These are phyloP conservation scores for Sminthurides aquaticus DNA, from an alignment of 2,888 invertebrate species.

Conservation along the genomic window DNA sequence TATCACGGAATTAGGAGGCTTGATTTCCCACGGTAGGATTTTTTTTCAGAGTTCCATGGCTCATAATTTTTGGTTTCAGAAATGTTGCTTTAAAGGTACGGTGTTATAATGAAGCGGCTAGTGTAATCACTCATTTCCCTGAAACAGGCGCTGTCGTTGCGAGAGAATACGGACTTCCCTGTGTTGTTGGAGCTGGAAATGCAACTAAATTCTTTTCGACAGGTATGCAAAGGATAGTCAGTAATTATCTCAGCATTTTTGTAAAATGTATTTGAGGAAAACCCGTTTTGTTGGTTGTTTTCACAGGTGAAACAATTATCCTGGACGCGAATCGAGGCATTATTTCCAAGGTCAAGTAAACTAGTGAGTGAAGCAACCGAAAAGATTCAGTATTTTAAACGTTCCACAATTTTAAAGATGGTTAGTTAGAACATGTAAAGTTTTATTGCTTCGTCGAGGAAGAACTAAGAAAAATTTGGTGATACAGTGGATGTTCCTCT, in stretches of 20 bases:
- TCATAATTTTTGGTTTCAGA: no score
- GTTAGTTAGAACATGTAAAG: no score
- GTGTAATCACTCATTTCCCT: no score
- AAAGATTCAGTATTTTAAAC: no score
- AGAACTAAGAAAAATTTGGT: no score
- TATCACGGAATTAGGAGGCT: slow-evolving; percentile 73
- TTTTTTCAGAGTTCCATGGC: no score
- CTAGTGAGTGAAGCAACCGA: no score
- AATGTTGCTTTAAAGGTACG: no score
- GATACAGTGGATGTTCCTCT: no score
- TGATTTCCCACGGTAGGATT: slow-evolving; percentile 72
- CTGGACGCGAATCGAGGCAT: slow-evolving; percentile 43
- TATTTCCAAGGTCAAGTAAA: slow-evolving; percentile 32
- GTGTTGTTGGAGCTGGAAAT: slow-evolving; percentile 64
- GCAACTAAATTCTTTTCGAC: slow-evolving; percentile 62
- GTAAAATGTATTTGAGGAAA: neutral
- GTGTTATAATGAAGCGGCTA: no score
- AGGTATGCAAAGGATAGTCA: slow-evolving; percentile 48
- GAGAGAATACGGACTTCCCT: slow-evolving; percentile 73
- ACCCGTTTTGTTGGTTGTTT: neutral
- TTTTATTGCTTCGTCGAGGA: no score
- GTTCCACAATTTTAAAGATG: no score
- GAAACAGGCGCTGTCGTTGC: slow-evolving; percentile 74
- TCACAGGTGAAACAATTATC: slow-evolving; percentile 39
- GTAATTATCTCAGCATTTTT: slow-evolving; percentile 13